Evolutionary conservation across 2,113 vertebrate species (phyloP).

Genomic region (Patagioenas fasciata): DNA sequence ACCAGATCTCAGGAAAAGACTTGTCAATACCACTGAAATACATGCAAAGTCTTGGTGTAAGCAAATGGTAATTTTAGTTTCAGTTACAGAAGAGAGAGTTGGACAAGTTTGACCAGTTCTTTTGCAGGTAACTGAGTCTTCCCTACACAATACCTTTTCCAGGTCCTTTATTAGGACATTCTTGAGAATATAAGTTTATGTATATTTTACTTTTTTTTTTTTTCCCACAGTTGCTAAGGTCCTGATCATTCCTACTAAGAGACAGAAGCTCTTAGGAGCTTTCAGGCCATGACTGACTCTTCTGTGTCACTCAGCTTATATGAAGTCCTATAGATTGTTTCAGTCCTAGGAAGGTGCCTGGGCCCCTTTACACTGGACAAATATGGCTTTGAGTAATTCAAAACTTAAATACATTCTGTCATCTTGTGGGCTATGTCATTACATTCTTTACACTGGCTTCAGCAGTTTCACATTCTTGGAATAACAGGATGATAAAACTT

Average conservation of each 20-base stretch:
- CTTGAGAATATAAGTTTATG: neutral
- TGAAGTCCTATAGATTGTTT: neutral
- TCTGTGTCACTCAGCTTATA: neutral
- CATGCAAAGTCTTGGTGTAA: neutral
- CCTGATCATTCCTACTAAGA: neutral
- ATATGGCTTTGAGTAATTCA: neutral
- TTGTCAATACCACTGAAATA: neutral
- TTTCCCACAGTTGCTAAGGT: neutral
- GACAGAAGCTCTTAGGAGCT: neutral
- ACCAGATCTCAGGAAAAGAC: neutral
- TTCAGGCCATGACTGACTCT: neutral
- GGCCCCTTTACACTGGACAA: neutral
- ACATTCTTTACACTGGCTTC: neutral
- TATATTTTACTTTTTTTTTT: neutral
- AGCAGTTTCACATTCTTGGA: neutral
- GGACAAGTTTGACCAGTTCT: neutral
- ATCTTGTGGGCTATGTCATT: slow-evolving; percentile 42
- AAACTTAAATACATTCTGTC: slow-evolving; percentile 28
- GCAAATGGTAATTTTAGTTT: neutral
- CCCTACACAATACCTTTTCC: neutral
- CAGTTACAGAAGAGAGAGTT: neutral
- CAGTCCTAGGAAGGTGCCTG: neutral
- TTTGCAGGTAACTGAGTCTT: neutral
- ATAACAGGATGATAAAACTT: neutral
- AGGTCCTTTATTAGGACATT: neutral